phyloP scores from a whole-genome alignment of 2,797 vertebrate genomes.

The Sebastes kiyomatsui region DNA sequence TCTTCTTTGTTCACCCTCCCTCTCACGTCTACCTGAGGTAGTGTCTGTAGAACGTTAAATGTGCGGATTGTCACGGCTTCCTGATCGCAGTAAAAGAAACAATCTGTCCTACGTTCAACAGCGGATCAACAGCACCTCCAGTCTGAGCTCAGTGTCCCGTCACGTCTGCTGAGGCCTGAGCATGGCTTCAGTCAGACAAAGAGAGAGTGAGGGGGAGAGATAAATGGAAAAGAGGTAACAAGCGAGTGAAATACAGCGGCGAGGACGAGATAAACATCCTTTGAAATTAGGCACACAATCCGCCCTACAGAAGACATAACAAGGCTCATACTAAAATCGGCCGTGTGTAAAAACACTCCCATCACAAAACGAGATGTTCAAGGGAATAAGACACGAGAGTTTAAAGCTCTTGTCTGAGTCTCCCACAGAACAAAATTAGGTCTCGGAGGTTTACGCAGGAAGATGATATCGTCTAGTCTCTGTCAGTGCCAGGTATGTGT shows the following conservation, averaged over 20 bases:
- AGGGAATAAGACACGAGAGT: background rate
- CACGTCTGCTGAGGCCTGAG: conserved; percentile 14
- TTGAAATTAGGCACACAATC: conserved; percentile 12
- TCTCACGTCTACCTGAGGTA: conserved; percentile 3
- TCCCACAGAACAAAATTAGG: background rate
- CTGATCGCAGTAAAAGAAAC: background rate
- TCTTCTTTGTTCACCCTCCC: background rate
- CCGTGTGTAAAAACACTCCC: background rate
- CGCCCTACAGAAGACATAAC: background rate
- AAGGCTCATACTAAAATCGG: background rate
- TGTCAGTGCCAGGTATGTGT: conserved; percentile 13
- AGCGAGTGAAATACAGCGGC: background rate
- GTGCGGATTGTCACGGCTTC: conserved; percentile 1
- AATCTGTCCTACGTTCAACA: background rate
- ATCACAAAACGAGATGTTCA: background rate
- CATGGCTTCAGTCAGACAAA: background rate
- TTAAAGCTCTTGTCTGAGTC: background rate
- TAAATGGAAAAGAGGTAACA: background rate
- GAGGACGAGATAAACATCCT: background rate
- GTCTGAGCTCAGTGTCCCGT: conserved; percentile 21
- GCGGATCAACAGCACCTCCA: background rate
- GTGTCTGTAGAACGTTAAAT: background rate
- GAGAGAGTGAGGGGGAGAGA: background rate
- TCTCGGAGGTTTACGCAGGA: background rate
- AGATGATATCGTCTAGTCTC: conserved; percentile 4